Base-by-base conservation (phyloP, 2,113 vertebrate species). In the Tachysurus vachellii region DNA sequence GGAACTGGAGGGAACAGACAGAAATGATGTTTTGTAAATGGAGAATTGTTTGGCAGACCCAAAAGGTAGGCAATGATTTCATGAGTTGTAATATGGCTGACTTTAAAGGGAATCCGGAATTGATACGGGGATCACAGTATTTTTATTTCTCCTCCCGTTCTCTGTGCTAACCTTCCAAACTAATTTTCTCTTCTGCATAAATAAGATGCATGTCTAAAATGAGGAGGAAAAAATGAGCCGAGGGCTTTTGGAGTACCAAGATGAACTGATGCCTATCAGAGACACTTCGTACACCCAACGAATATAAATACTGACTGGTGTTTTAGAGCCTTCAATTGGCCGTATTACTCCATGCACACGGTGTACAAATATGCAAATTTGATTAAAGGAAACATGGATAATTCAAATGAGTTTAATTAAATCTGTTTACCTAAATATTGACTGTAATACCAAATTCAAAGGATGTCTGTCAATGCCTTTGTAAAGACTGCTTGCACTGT, bases 111-210 rank as follows among this genome's bases (percentile, higher is more conserved):
- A 70, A 36, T 71, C 17, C n/a, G 59, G 80, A 86, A 89, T 84
- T 80, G 71, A 73, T 76, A 66, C 84, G 13, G 5, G 71, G 44
- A 31, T 71, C 79, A 21, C 28, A n/a, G 47, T 26, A 16, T 44
- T 62, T 71, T 44, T 50, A 44, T 36, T 59, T 68, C 82, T 56
- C 57, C 59, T 75, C 73, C 7, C 61, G 53, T 16, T 2, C 44
- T 31, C 88, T 76, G 19, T 54, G 47, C 59, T 85, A 82, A 75
- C 68, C 83, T 75, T 85, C 68, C 71, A 70, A 71, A 70, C 80
- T 89, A n/a, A 86, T 71, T 84, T 87, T 83, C 80, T 54, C 80
- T 79, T 88, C 71, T 85, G 75, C 80, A 89, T 79, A 86, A 89
- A 86, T 83, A 83, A 64, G 80, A 86, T 70, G 88, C 53, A 62